Conservation (phyloP, 35 echinoderm and acorn worm species). For the Anneissia japonica region DNA sequence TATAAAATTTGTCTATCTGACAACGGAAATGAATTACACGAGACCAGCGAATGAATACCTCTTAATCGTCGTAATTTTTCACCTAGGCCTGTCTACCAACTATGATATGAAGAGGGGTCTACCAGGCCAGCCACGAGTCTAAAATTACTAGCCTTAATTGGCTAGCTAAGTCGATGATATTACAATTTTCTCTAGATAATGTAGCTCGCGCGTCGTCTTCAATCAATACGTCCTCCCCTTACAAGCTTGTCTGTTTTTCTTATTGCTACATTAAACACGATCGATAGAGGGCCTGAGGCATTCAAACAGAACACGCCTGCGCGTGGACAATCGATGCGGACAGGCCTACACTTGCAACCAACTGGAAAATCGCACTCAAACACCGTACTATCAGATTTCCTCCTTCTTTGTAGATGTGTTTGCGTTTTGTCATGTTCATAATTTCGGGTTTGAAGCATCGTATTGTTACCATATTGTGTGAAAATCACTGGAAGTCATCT, state of each 20-base stretch:
- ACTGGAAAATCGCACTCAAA: constrained; percentile 1
- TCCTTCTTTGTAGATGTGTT: neutral
- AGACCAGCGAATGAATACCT: neutral
- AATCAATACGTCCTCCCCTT: neutral
- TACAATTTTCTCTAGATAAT: neutral
- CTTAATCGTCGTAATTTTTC: neutral
- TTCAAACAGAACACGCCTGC: neutral
- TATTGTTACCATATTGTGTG: neutral
- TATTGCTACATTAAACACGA: neutral
- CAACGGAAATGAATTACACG: neutral
- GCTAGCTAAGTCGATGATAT: neutral
- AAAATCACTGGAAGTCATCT: neutral
- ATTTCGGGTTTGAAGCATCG: neutral
- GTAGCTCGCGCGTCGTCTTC: neutral
- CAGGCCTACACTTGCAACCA: neutral
- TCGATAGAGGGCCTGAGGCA: neutral
- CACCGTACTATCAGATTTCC: neutral
- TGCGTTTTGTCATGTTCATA: neutral
- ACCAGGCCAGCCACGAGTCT: neutral
- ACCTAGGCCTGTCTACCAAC: neutral
- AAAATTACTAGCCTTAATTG: neutral
- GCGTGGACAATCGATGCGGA: neutral
- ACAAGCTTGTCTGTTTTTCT: neutral
- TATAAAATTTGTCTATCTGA: neutral
- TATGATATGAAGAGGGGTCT: neutral